Evolutionary conservation across 2,113 vertebrate genomes (phyloP).

Genomic region (Rhineura floridana): DNA sequence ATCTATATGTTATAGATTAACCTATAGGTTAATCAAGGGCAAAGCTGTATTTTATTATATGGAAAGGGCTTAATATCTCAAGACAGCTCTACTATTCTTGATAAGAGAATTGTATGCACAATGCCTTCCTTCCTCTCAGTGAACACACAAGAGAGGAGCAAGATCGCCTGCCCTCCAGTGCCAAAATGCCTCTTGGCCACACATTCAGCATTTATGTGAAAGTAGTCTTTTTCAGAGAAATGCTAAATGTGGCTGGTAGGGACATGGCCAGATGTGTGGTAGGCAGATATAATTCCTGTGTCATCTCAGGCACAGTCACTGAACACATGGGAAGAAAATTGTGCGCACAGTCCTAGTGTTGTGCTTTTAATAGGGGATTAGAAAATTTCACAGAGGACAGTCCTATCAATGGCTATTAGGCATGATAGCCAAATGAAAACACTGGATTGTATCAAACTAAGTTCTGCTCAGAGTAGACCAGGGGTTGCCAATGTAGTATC

Average conservation of each 20-base stretch:
- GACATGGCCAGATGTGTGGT: not conserved
- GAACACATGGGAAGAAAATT: not conserved
- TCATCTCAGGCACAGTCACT: not conserved
- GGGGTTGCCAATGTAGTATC: too few relatives aligned
- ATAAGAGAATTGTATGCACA: not conserved
- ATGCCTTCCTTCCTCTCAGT: not conserved
- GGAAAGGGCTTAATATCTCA: not conserved
- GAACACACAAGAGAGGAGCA: not conserved
- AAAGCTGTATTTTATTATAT: constrained; percentile 4
- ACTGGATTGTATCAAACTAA: too few relatives aligned
- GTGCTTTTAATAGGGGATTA: not conserved
- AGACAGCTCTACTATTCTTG: not conserved
- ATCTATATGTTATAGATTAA: not conserved
- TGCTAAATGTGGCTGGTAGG: not conserved
- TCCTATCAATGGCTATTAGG: too few relatives aligned
- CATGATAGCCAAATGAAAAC: too few relatives aligned
- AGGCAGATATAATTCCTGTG: not conserved
- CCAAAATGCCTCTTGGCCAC: not conserved
- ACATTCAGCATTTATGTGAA: not conserved
- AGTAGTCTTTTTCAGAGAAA: not conserved
- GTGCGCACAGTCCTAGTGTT: too few relatives aligned
- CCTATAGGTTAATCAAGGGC: not conserved
- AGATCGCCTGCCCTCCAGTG: not conserved
- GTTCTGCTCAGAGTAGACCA: too few relatives aligned
- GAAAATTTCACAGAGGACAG: not conserved